Evolutionary conservation across 1,140 invertebrate genomes (phyloP).

Genomic region (Eciton burchellii): DNA sequence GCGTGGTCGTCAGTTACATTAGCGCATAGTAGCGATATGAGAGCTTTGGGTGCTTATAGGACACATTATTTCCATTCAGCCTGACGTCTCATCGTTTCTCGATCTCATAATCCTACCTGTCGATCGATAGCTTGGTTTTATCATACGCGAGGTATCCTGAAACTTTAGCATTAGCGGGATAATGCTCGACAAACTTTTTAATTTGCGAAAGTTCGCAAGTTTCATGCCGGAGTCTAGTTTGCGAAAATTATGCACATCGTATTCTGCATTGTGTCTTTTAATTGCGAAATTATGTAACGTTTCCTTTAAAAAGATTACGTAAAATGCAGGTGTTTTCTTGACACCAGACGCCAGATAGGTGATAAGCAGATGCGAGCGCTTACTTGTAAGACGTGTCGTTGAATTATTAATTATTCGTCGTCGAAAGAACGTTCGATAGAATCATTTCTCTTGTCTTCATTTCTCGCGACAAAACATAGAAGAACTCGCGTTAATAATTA

Average conservation of each 20-base stretch:
- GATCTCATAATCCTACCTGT: not conserved
- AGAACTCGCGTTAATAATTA: conserved; percentile 1
- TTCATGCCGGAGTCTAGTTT: not conserved
- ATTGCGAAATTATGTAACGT: not conserved
- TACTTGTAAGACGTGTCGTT: not conserved
- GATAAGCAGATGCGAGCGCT: not conserved
- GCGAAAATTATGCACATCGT: not conserved
- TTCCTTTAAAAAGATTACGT: not conserved
- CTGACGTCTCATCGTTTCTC: not conserved
- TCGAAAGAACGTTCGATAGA: not conserved
- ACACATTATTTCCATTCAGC: conserved; percentile 5
- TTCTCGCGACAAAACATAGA: not conserved
- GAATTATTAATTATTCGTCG: conserved; percentile 10
- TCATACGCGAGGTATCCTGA: not conserved
- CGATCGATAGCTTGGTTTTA: not conserved
- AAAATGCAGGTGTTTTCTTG: conserved; percentile 10
- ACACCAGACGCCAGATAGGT: not conserved
- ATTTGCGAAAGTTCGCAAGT: not conserved
- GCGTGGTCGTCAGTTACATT: not conserved
- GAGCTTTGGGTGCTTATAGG: not conserved
- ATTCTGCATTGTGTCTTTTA: not conserved
- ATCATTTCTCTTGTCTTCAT: too few relatives aligned
- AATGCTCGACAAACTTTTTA: not conserved
- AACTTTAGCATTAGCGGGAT: not conserved
- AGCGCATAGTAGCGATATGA: conserved; percentile 2